Evolutionary conservation across 2,888 invertebrate species (phyloP).

Genomic region (Standfussiana lucernea): DNA sequence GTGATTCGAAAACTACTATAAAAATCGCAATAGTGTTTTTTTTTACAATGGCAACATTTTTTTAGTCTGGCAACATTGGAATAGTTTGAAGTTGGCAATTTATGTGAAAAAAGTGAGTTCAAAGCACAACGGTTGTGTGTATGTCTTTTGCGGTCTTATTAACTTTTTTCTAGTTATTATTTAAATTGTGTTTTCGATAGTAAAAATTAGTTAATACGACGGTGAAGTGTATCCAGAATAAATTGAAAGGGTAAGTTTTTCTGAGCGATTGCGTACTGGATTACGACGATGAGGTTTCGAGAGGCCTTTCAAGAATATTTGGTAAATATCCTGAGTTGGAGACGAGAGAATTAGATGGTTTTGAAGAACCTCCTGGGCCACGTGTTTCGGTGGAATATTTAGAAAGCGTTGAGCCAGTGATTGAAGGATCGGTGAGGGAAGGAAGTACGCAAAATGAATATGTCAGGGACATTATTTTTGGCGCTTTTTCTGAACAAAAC

Average conservation of each 20-base stretch:
- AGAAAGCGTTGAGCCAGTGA: constrained; percentile 5
- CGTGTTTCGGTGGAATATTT: constrained; percentile 15
- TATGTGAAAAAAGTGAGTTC: constrained; percentile 41
- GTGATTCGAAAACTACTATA: constrained; percentile 42
- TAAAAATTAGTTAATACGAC: constrained; percentile 39
- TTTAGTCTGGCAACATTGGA: constrained; percentile 39
- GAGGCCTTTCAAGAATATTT: constrained; percentile 12
- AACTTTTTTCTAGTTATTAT: constrained; percentile 38
- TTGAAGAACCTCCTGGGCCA: background rate
- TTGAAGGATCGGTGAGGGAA: constrained; percentile 16
- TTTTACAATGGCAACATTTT: constrained; percentile 42
- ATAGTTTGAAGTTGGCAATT: constrained; percentile 38
- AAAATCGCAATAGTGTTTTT: constrained; percentile 40
- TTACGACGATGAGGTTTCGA: constrained; percentile 15
- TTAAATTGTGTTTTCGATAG: constrained; percentile 47
- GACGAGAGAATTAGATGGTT: background rate
- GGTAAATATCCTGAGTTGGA: background rate
- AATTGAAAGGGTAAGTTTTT: constrained; percentile 41
- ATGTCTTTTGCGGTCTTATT: constrained; percentile 39
- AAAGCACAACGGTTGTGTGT: constrained; percentile 41
- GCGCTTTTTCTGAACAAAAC: background rate
- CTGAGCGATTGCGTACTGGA: constrained; percentile 18
- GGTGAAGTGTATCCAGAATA: constrained; percentile 41
- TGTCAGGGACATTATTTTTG: background rate
- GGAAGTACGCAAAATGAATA: constrained; percentile 10